Evolutionary conservation across 2,113 vertebrate genomes (phyloP), one percentile per base, ranked within the genome.

Genomic region (Cynopterus brachyotis): DNA sequence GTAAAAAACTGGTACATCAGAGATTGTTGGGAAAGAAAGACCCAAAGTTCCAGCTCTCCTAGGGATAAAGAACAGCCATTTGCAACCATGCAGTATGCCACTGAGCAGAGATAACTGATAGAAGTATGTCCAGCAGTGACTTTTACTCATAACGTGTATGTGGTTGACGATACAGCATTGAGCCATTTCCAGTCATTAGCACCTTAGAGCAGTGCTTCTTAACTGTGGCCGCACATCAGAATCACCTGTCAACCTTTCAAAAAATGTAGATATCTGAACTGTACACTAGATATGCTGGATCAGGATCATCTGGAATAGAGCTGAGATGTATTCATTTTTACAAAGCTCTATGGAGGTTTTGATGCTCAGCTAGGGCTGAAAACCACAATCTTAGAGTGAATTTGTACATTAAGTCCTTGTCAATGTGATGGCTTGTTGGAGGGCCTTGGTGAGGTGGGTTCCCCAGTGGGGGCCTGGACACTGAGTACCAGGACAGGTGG

Each of bases 101-200:
- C 32, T 0, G 50, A 92, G 81, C 59, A 81, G 80, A 66, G 45
- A 11, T 7, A 28, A 28, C 5, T 1, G 86, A 45, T 0, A 26
- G 50, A 73, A 57, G n/a, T 13, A 30, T 13, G 50, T 57, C 24
- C 17, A 67, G n/a, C 17, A 15, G 20, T 8, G 80, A 50, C 59
- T 60, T 11, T 79, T 64, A 47, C 0, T 30, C n/a, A 24, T 0
- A 76, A 72, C 12, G 60, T 50, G 26, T 11, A 3, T 67, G 26
- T 1, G 3, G 80, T 0, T 32, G 88, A 37, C 0, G 9, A 35
- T 10, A 19, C 40, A 7, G 19, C 6, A 32, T 0, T 40, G 75
- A 59, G n/a, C 73, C 20, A 5, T 57, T 24, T 45, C 15, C 30
- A 22, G 13, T 26, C 40, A 75, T 32, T 3, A 37, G 28, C 62